A percentile compares a stretch with the other conserved stretches of the same genome.
These are phyloP conservation scores for Crenuchus spilurus DNA, from an alignment of 2,797 vertebrate genomes.

Conservation along the genomic window DNA sequence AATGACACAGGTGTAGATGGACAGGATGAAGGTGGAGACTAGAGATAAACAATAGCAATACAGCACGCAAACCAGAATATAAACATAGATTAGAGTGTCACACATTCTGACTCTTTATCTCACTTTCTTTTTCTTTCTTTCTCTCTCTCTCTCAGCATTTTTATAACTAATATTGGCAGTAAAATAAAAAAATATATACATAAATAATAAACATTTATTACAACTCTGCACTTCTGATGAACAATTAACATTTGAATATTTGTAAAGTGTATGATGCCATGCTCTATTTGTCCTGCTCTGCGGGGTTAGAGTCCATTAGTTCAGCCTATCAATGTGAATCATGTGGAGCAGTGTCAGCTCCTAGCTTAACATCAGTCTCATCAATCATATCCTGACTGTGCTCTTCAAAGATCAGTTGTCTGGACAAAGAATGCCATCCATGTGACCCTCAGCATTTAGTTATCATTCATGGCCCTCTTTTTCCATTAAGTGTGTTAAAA, in stretches of 20 bases:
- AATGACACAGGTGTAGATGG: too few species aligned
- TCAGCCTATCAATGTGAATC: constrained; percentile 27
- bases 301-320: constrained; percentile 31
- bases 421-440: constrained; percentile 44
- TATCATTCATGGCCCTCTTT: constrained; percentile 36
- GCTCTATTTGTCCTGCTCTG: neutral
- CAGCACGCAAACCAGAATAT: too few species aligned
- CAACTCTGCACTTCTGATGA: too few species aligned
- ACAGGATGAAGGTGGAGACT: too few species aligned
- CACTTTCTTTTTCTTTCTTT: too few species aligned
- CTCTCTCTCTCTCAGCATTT: too few species aligned
- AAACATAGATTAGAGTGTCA: too few species aligned
- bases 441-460: constrained; percentile 36
- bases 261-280: constrained; percentile 2
- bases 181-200: too few species aligned
- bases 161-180: too few species aligned
- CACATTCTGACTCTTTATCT: too few species aligned
- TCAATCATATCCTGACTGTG: constrained; percentile 42
- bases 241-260: neutral
- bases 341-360: constrained; percentile 9
- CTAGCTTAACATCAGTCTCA: constrained; percentile 26
- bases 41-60: too few species aligned
- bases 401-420: constrained; percentile 39
- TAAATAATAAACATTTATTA: too few species aligned
- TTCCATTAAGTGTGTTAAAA: constrained; percentile 51